Base-by-base conservation (phyloP, 2,113 vertebrate genomes). In the Amphiprion percula region DNA sequence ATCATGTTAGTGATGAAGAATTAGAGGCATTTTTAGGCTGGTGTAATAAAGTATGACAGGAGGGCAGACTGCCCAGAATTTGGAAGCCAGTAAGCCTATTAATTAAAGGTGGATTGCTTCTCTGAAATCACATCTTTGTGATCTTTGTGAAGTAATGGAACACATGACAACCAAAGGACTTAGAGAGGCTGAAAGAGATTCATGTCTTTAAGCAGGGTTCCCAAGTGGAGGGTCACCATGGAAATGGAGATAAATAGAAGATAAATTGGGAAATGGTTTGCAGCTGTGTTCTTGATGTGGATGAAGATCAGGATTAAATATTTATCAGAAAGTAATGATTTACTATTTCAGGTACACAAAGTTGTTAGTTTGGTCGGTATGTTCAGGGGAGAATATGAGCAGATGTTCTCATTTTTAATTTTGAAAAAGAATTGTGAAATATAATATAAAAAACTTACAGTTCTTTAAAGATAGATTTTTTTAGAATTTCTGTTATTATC, bases 121-220 rank as follows among this genome's bases (percentile, higher is more conserved):
- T 74, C 59, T 81, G 74, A 84, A 79, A 80, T 53, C 0, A 0
- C 47, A 72, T 86, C 78, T 82, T 79, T 88, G 76, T 84, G 67
- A 75, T 77, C 76, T 90, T 76, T 83, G 71, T 87, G 81, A 88
- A 85, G 81, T 88, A 81, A 89, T 86, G 70, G 79, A 88, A 83
- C 77, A 88, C 62, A 84, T 86, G 75, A 81, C 59, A 74, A 77
- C 12, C 21, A 82, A 74, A 86, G 39, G 21, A 80, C 58, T 76
- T 59, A 77, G 37, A 72, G 71, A 26, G 67, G 68, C 64, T 83
- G 60, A 37, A 76, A 84, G 80, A 76, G 26, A 85, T 83, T 85
- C 59, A 70, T 64, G 68, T 55, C 66, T 79, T 71, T 69, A 81
- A 79, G 68, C 71, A 59, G 49, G 74, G 60, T 58, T 39, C 62